These are phyloP conservation scores for Ceratina calcarata DNA, from an alignment of 1,140 invertebrate genomes.

Conservation along the genomic window DNA sequence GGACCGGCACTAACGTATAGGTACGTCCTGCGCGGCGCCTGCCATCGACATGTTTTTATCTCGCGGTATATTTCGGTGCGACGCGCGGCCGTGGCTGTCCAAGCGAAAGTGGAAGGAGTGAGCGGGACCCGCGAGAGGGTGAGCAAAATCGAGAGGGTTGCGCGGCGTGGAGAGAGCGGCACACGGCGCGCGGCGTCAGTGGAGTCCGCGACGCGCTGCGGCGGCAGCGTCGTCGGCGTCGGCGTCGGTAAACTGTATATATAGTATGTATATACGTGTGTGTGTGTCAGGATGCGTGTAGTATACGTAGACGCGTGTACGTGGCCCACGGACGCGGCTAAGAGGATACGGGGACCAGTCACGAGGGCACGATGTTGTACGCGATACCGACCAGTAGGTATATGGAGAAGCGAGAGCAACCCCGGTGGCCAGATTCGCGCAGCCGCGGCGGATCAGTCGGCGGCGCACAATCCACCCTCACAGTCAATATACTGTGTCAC, in stretches of 20 bases:
- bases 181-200: constrained; percentile 30
- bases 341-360: constrained; percentile 26
- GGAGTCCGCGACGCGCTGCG: constrained; percentile 30
- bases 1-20: constrained; percentile 25
- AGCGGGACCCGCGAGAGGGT: constrained; percentile 29
- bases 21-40: constrained; percentile 43
- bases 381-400: constrained; percentile 45
- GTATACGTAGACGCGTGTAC: too few species aligned
- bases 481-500: constrained; percentile 77
- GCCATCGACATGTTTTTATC: constrained; percentile 67
- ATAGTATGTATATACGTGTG: not conserved
- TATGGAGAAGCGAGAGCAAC: constrained; percentile 23
- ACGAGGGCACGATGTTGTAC: constrained; percentile 50
- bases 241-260: constrained; percentile 15
- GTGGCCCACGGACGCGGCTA: constrained; percentile 29
- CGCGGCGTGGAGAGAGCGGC: constrained; percentile 20
- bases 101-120: constrained; percentile 40
- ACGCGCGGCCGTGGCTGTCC: constrained; percentile 17
- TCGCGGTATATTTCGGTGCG: constrained; percentile 14
- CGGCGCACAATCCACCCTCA: constrained; percentile 75
- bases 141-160: constrained; percentile 17
- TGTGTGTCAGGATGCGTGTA: not conserved
- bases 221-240: constrained; percentile 7
- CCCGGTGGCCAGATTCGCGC: constrained; percentile 68
- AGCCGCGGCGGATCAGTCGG: constrained; percentile 75